Evolutionary conservation across 1,140 invertebrate species (phyloP).

Genomic region (Physella acuta): DNA sequence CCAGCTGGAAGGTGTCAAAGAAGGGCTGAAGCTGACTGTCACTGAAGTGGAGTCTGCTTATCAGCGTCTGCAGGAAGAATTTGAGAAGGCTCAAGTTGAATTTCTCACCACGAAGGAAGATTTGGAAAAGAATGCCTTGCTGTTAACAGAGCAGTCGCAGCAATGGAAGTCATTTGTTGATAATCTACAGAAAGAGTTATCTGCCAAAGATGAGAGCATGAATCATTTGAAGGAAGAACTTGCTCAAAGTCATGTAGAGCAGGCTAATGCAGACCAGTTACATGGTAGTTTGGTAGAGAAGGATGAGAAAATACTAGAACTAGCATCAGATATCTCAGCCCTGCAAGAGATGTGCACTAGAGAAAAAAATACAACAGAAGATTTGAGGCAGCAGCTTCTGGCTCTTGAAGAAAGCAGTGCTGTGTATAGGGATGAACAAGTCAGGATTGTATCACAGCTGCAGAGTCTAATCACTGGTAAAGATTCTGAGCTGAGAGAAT

Average conservation of each 20-base stretch:
- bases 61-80: conserved; percentile 20
- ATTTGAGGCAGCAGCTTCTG: conserved; percentile 11
- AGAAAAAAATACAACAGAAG: conserved; percentile 7
- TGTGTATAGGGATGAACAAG: conserved; percentile 7
- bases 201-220: conserved; percentile 8
- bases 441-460: background rate
- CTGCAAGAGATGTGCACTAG: background rate
- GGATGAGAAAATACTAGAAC: conserved; percentile 7
- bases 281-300: conserved; percentile 17
- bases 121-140: conserved; percentile 11
- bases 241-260: background rate
- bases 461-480: background rate
- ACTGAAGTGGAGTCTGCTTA: conserved; percentile 20
- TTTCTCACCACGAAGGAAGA: background rate
- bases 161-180: conserved; percentile 23
- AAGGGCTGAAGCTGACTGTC: conserved; percentile 24
- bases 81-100: conserved; percentile 3
- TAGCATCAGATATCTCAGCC: conserved; percentile 10
- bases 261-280: background rate
- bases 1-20: conserved; percentile 22
- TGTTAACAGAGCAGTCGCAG: conserved; percentile 7
- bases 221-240: conserved; percentile 10
- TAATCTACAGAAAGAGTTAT: conserved; percentile 10
- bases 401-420: conserved; percentile 5
- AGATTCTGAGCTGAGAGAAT: background rate